These are phyloP conservation scores for Edolisoma coerulescens DNA, from an alignment of 2,113 vertebrate genomes.

Conservation along the genomic window DNA sequence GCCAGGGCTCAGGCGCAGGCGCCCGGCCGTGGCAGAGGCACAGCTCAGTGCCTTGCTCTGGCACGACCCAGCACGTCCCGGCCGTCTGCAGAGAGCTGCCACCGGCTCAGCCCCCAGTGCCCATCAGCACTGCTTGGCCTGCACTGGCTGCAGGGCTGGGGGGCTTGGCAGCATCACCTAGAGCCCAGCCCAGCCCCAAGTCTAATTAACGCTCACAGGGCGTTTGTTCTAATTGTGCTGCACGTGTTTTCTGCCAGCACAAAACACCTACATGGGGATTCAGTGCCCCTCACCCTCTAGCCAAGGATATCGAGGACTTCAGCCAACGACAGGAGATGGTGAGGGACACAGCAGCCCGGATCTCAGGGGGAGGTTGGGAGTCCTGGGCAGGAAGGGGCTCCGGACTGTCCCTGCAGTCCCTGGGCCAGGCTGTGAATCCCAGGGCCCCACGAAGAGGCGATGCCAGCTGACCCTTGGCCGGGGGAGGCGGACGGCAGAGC, in stretches of 20 bases:
- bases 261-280: fast-evolving
- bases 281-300: neutral
- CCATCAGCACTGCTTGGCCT: neutral
- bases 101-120: fast-evolving
- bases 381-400: fast-evolving
- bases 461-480: constrained; percentile 34
- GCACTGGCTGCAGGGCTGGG: neutral
- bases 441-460: fast-evolving
- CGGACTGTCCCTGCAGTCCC: fast-evolving
- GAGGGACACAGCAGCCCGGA: fast-evolving
- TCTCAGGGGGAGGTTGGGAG: neutral
- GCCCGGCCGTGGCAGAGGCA: fast-evolving
- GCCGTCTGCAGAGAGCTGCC: neutral
- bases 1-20: neutral
- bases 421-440: neutral
- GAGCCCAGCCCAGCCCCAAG: neutral
- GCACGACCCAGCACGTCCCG: fast-evolving
- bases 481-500: neutral
- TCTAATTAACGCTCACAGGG: neutral
- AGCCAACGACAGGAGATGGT: neutral
- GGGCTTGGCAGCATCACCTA: neutral
- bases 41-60: neutral
- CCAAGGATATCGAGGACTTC: neutral
- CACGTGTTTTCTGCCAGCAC: fast-evolving
- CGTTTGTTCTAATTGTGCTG: neutral